Conservation (phyloP, 2,888 invertebrate species). For the Clepsis dumicolana region DNA sequence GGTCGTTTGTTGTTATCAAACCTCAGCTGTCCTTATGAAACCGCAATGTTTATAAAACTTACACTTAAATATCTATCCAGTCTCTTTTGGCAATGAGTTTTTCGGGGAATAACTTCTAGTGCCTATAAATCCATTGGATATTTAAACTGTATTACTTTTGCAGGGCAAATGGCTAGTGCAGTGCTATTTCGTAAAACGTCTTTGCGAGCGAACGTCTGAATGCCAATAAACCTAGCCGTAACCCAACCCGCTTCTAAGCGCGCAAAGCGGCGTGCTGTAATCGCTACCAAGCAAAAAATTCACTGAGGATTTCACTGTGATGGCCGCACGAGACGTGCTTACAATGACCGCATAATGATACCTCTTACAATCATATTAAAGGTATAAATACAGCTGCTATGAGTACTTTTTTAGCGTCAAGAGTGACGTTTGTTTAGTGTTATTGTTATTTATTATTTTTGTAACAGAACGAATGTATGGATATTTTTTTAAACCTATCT, state of each 20-base stretch:
- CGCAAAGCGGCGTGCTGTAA: conserved; percentile 66
- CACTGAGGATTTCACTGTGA: conserved; percentile 61
- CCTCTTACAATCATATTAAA: not conserved
- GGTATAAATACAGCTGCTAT: not conserved
- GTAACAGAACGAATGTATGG: too few relatives aligned
- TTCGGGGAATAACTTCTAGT: not conserved
- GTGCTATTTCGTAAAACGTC: conserved; percentile 61
- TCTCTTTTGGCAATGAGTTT: too few relatives aligned
- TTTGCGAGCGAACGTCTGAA: conserved; percentile 54
- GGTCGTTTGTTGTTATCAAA: not conserved
- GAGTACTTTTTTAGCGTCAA: not conserved
- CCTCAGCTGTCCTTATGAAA: not conserved
- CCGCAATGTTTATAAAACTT: not conserved
- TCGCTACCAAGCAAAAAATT: conserved; percentile 72
- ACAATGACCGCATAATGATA: conserved; percentile 54
- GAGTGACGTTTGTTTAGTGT: not conserved
- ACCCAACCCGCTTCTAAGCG: conserved; percentile 64
- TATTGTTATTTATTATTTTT: not conserved
- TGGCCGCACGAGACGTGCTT: conserved; percentile 51
- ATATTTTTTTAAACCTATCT: too few relatives aligned
- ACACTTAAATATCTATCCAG: too few relatives aligned
- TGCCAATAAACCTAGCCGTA: conserved; percentile 69
- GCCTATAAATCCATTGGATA: not conserved
- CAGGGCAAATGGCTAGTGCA: conserved; percentile 53
- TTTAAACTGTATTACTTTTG: conserved; percentile 58